Percentiles rank a stretch among this genome's conserved stretches.
phyloP scores from a whole-genome alignment of 2,113 vertebrate genomes.

The Paradisaea rubra region DNA sequence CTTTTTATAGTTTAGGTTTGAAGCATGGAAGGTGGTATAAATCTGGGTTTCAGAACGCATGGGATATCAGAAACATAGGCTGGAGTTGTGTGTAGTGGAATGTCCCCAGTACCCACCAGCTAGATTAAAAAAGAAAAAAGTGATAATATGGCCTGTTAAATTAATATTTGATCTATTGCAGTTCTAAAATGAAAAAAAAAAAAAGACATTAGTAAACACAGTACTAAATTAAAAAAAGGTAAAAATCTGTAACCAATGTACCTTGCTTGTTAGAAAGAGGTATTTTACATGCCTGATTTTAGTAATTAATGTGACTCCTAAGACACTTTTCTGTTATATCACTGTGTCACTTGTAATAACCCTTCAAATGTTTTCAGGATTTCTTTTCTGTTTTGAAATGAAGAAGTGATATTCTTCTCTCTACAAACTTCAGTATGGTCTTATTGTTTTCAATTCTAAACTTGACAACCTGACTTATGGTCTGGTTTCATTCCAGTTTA shows the following conservation, averaged over 20 bases:
- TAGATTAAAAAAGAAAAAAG: not conserved
- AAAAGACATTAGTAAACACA: not conserved
- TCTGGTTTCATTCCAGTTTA: not conserved
- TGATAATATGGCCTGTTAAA: not conserved
- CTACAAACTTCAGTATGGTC: not conserved
- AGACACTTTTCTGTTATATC: not conserved
- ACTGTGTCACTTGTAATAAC: not conserved
- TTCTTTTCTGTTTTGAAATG: not conserved
- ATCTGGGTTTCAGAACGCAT: fast-evolving
- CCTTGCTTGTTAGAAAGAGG: not conserved
- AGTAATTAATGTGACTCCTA: not conserved
- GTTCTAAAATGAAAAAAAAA: not conserved
- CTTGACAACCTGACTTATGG: not conserved
- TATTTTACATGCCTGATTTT: not conserved
- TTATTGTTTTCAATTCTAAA: not conserved
- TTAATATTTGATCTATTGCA: not conserved
- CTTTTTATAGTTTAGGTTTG: not conserved
- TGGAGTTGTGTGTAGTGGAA: not conserved
- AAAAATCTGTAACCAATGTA: not conserved
- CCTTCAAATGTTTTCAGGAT: not conserved
- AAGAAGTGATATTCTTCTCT: not conserved
- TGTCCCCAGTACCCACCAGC: not conserved
- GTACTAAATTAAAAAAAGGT: not conserved
- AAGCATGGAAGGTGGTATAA: not conserved
- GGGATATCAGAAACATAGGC: not conserved